A percentile compares a stretch with the other conserved stretches of the same genome.
These are phyloP conservation scores for Tetragnatha montana DNA, from an alignment of 2,888 invertebrate genomes.

Conservation along the genomic window DNA sequence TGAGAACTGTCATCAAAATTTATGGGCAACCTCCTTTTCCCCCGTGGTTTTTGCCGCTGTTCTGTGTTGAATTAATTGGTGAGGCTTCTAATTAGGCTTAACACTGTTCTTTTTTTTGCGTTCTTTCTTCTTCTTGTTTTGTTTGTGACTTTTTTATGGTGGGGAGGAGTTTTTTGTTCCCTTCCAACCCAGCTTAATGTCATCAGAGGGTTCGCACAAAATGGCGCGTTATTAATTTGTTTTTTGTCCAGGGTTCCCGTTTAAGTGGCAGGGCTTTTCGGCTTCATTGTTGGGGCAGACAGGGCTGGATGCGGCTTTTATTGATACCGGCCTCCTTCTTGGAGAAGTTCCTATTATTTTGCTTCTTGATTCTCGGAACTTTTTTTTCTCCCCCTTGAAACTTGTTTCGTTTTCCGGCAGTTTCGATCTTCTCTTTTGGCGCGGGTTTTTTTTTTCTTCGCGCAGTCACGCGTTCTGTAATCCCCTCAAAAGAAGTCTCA, in stretches of 20 bases:
- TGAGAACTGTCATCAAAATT: slow-evolving; percentile 65
- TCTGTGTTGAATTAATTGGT: slow-evolving; percentile 64
- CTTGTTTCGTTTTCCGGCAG: slow-evolving; percentile 9
- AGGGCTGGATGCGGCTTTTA: slow-evolving; percentile 41
- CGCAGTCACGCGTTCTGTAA: slow-evolving; percentile 39
- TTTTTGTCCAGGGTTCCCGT: slow-evolving; percentile 21
- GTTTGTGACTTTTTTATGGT: slow-evolving; percentile 4
- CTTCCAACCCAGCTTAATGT: slow-evolving; percentile 44
- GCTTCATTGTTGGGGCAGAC: slow-evolving; percentile 28
- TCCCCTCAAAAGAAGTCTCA: slow-evolving; percentile 49
- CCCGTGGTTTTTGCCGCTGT: slow-evolving; percentile 60
- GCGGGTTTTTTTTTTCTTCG: not conserved
- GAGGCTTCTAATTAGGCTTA: slow-evolving; percentile 59
- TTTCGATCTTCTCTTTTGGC: slow-evolving; percentile 46
- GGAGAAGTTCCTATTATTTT: slow-evolving; percentile 15
- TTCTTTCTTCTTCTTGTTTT: slow-evolving; percentile 17
- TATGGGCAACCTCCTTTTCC: slow-evolving; percentile 49
- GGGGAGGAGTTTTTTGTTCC: not conserved
- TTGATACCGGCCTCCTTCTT: slow-evolving; percentile 50
- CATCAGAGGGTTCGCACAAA: slow-evolving; percentile 55
- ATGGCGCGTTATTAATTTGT: slow-evolving; percentile 65
- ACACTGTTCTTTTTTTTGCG: slow-evolving; percentile 42
- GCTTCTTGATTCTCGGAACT: not conserved
- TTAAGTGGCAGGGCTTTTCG: slow-evolving; percentile 55
- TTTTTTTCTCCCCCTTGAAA: slow-evolving; percentile 19